Base-by-base conservation (phyloP, 2,797 vertebrate genomes). In the Limosa lapponica region DNA sequence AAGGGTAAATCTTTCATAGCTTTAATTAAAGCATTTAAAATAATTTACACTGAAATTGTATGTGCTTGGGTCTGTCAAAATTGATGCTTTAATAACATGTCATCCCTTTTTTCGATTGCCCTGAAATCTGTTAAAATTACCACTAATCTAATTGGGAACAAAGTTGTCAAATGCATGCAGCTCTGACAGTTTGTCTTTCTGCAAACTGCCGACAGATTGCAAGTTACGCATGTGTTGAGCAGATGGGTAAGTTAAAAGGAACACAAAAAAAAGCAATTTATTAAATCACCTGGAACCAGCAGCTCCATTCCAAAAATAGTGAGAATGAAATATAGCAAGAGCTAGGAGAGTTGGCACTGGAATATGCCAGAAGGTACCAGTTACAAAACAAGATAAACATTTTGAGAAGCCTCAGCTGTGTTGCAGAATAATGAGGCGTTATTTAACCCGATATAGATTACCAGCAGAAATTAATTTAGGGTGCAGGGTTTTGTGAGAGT, bases 311-410 rank as follows among this genome's bases (percentile, higher is more conserved):
- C 98, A 98, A 98, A 98, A 98, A 98, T 98, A 98, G 98, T 98
- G 98, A 98, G 98, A 98, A 98, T 98, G 98, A 98, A 98, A 98
- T 98, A 98, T 98, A 98, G 98, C 98, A 98, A 98, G 98, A 98
- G 97, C 97, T 82, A 97, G 96, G 98, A 98, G 97, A 98, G 97
- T 98, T 98, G 98, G 98, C 98, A 98, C 97, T 97, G 97, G 98
- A 98, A 98, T 97, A 97, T 98, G 98, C 98, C 98, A 98, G 98
- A 98, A 98, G 98, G 98, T 98, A 98, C 98, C 98, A 97, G 98
- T 98, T 98, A 98, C 98, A 98, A 98, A 98, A 98, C 98, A 98
- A 98, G 98, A 98, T 98, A 98, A 98, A 98, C 98, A 98, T 98
- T 98, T 98, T 98, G 98, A 98, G 98, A 98, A 98, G 98, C 98